These are phyloP conservation scores for Psittacula derbiana DNA, from an alignment of 2,797 vertebrate genomes.

Conservation along the genomic window DNA sequence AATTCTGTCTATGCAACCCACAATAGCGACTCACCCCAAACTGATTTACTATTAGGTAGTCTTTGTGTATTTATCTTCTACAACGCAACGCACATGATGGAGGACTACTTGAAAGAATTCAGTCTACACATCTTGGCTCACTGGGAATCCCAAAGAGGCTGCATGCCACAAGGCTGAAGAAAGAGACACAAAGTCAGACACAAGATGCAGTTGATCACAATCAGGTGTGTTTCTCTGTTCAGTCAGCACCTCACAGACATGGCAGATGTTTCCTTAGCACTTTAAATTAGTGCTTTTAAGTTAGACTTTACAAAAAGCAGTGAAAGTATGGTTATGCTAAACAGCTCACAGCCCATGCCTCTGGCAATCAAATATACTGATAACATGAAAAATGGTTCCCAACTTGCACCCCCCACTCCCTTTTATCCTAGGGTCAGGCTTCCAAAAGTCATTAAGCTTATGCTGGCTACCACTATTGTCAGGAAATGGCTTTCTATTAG, in stretches of 20 bases:
- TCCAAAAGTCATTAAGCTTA: neutral
- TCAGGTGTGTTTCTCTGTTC: neutral
- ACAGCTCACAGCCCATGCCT: neutral
- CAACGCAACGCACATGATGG: neutral
- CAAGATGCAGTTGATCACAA: neutral
- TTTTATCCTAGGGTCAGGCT: neutral
- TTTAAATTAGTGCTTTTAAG: neutral
- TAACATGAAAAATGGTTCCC: neutral
- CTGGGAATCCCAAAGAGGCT: neutral
- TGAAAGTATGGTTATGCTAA: neutral
- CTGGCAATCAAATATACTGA: neutral
- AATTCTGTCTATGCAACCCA: neutral
- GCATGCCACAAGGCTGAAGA: neutral
- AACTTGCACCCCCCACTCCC: rapidly evolving
- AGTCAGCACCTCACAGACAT: neutral
- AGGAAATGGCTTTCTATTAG: neutral
- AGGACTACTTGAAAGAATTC: neutral
- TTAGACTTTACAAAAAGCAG: neutral
- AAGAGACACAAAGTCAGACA: neutral
- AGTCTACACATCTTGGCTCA: neutral
- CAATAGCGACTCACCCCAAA: neutral
- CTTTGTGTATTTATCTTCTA: neutral
- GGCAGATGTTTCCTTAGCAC: neutral
- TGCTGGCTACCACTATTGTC: neutral
- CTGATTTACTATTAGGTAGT: neutral